Evolutionary conservation across 1,140 invertebrate species (phyloP).

Genomic region (Meloidogyne exigua): DNA sequence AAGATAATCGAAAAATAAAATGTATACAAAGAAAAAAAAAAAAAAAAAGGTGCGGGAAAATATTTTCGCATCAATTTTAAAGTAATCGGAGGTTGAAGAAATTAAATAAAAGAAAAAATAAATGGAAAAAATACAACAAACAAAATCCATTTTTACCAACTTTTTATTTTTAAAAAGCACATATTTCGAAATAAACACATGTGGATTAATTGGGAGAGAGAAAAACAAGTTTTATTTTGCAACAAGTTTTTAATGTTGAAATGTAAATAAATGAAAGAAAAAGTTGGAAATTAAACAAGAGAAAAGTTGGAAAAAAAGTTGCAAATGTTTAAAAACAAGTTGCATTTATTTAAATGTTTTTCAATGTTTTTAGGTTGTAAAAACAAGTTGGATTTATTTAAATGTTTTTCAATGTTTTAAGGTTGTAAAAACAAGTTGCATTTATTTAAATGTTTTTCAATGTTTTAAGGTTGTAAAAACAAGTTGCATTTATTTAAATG

Average conservation of each 20-base stretch:
- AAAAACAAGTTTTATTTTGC: not conserved
- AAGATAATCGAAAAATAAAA: not conserved
- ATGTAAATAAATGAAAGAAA: not conserved
- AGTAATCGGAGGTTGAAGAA: not conserved
- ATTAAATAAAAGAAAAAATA: not conserved
- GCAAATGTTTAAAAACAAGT: not conserved
- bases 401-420: no score
- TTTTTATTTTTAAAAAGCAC: not conserved
- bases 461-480: not conserved
- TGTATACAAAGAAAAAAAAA: not conserved
- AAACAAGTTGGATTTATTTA: not conserved
- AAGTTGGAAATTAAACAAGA: no score
- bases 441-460: no score
- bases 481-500: not conserved
- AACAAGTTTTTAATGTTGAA: not conserved
- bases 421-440: not conserved
- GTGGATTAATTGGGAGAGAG: no score
- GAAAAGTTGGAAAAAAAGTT: no score
- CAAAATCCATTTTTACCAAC: not conserved
- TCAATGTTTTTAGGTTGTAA: not conserved
- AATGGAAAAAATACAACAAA: not conserved
- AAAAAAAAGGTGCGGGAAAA: not conserved
- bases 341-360: no score
- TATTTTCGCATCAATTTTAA: not conserved
- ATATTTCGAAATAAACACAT: not conserved